Base-by-base conservation (phyloP, 2,888 invertebrate species). In the Stegana nigrithorax region DNA sequence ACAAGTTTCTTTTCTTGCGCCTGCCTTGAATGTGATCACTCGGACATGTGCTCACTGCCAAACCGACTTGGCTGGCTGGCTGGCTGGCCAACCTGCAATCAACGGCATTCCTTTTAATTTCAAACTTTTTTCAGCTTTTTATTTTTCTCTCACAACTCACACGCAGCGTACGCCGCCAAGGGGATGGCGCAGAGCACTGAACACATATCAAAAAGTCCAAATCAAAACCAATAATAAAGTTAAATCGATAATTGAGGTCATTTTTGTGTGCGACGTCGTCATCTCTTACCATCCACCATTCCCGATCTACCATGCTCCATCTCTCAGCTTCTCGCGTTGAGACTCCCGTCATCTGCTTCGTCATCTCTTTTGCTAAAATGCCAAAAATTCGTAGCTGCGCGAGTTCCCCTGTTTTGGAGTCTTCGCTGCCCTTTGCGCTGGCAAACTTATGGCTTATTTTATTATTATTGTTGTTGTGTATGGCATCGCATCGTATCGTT, bases 181-280 rank as follows among this genome's bases (percentile, higher is more conserved):
- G 39, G 39, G 23, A 36, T 29, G 14, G 50, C 23, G 51, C 39
- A 29, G 51, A 25, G 39, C 21, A 36, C 29, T 32, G 32, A 62
- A 63, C 45, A 62, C 44, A 68, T 63, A 76, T 66, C 67, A 67
- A 73, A 77, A 66, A 71, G 67, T 71, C 67, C 70, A 73, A 75
- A 78, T 80, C 81, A 83, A 83, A 84, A 83, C 84, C 82, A 85
- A 85, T 84, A 85, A 84, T 84, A 84, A 85, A 84, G 73, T 83
- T 84, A 84, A 85, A 85, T 84, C 84, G 84, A 85, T 85, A 85
- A 85, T 85, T 85, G 85, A 82, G 84, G 83, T 84, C 78, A 76
- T 71, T 73, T 75, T 72, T 65, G 56, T 58, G 62, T 65, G 70
- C 25, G 62, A 47, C 45, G 7, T 39, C 10, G 39, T 39, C 56